Evolutionary conservation across 2,888 invertebrate species (phyloP), one percentile per base, ranked within the genome.

Genomic region (Apodemia zela): DNA sequence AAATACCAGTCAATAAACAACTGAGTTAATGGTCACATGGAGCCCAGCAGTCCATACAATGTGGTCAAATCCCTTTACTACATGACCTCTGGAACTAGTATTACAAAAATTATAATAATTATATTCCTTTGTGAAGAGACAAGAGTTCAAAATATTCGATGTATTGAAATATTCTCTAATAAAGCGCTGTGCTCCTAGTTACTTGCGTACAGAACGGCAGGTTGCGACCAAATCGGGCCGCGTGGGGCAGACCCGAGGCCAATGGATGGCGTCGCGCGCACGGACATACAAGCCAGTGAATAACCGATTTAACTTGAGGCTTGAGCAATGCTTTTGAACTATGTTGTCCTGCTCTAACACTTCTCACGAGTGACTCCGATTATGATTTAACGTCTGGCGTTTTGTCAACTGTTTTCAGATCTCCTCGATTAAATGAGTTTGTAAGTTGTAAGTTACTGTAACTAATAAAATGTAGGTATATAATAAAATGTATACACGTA

Each of bases 201-300:
- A 69, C 75, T 78, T 84, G 89, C 89, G 89, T 87, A 87, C 79
- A 81, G 74, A 78, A 83, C 76, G 82, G 82, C 83, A 79, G 80
- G 82, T 82, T 82, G 81, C 79, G 82, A 79, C 80, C 80, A 80
- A 76, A 72, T 66, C 73, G 73, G 68, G 59, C 66, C 66, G 68
- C 68, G 70, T 68, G 71, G 69, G 70, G 69, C 72, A 70, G 49
- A 21, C 70, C 72, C 21, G 21, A 21, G 15, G 51, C 51, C 42
- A 25, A 54, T 21, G 51, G 51, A 54, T 54, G 25, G 51, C 51
- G 25, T 25, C 42, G 42, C 38, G 38, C 38, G 38, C 38, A 13
- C 38, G 38, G 35, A 3, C 35, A 35, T 2, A 21, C 35, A 11
- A 35, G 35, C 35, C 35, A 35, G 2, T 35, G 35, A 38, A 38